Evolutionary conservation across 2,113 vertebrate species (phyloP), one percentile per base, ranked within the genome.

Genomic region (Pionites leucogaster): DNA sequence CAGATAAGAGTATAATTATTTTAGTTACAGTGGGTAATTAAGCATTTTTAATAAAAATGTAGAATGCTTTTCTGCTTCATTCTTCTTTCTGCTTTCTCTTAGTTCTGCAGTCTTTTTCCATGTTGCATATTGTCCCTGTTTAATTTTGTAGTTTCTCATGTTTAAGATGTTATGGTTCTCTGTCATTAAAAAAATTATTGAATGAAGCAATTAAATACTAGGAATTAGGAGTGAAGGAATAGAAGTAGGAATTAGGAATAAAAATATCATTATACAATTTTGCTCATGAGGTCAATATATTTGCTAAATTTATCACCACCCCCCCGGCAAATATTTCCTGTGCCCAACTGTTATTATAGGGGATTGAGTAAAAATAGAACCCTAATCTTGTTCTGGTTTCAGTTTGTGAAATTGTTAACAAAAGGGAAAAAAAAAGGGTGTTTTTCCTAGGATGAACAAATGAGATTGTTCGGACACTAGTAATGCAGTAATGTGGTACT

Each of bases 381-480:
- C 27, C 68, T 88, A 19, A 46, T 46, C 63, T 88, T 75, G 27
- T 67, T 68, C 42, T 57, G 28, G 13, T 70, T 82, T 59, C 41
- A 86, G 16, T 86, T 79, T 76, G 33, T 15, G 15, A 42, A 92
- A 33, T 6, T 50, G 31, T 76, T 42, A 64, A 67, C 0, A 0
- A 88, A 93, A 29, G 53, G 79, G 3, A 47, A 23, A 47, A 47
- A 47, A 47, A 47, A 47, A 7, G 20, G 20, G 0, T 2, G 15
- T 60, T 79, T 91, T 92, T 75, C 24, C n/a, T 59, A 20, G 55
- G 14, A 44, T 78, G 50, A 62, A 28, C 28, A 82, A 74, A 81
- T 0, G 0, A 53, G 19, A 12, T 41, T n/a, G 11, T 92, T 65
- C 86, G 27, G 42, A 35, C 29, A 31, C 2, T 41, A 47, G 20